Evolutionary conservation across 2,888 invertebrate genomes (phyloP), one percentile per base, ranked within the genome.

Genomic region (Craniophora ligustri): DNA sequence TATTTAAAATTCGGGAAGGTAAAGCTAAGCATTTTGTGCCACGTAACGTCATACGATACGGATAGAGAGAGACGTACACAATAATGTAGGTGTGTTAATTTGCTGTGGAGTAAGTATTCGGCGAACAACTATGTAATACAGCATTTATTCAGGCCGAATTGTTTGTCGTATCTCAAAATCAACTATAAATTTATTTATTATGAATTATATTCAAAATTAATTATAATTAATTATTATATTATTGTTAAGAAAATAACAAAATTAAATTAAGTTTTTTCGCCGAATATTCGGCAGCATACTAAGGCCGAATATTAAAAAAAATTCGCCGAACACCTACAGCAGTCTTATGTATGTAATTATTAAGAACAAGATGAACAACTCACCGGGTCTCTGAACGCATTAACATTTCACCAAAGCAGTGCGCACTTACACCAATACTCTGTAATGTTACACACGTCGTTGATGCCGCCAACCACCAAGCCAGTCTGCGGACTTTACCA

Each of bases 371-470:
- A 91, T 91, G 90, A 86, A 88, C 92, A 64, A 93, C 92, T 93
- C 93, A 93, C 92, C 92, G 85, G 86, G 76, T 86, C 81, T 86
- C 86, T 86, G 88, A 86, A 90, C 89, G 91, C 86, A 92, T 89
- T 91, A 91, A 90, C 92, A 91, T 89, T 91, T 87, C 92, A 93
- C 92, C 92, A 92, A 93, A 93, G 92, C 92, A 91, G 92, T 93
- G 92, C 91, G 84, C 85, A 91, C 89, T 91, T 91, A 92, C 89
- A 91, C 92, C 92, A 86, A 86, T 85, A 87, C 81, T 86, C 84
- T 82, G 73, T 75, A 75, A 69, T 71, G 89, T 91, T 91, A 91
- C 88, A 89, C 90, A 90, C 90, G 87, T 74, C 88, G 91, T 78
- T 81, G 88, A 72, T 82, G 87, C 86, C 84, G 85, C 87, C 89